Base-by-base conservation (phyloP, 1,140 invertebrate species). In the Heliconius congener region DNA sequence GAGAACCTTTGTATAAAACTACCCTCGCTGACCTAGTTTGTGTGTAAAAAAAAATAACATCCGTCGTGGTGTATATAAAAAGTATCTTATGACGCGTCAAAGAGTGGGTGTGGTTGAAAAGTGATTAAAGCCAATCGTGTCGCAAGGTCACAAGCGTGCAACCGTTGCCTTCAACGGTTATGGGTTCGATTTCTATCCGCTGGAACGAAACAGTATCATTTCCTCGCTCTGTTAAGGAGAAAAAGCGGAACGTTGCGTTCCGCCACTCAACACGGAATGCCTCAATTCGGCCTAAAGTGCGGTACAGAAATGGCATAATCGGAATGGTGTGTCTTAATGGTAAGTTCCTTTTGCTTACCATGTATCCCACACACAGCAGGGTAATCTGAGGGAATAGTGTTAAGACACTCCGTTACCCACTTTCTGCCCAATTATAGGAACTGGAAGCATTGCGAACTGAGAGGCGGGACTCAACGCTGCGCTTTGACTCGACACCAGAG, bases 61-160 rank as follows among this genome's bases (percentile, higher is more conserved):
- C 90, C 87, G 74, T 23, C 55, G 3, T 57, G 2, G n/a, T 23
- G n/a, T 23, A 57, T 57, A 46, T 46, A 3, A 4, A 46, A 46
- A 46, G 42, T 46, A 46, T 46, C 16, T 16, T 46, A 46, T 46
- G 3, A 46, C 13, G 13, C 42, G 42, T 16, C 42, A 46, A 46
- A 46, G 42, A 46, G 13, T 46, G 42, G 42, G 1, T 46, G 42
- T 16, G 13, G 34, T 6, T 37, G 34, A 46, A 46, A 16, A 46
- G 13, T 46, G 42, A 13, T 4, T 46, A 4, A 46, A 4, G 42
- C 42, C 19, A 18, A 16, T n/a, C 18, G 52, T 55, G 18, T 0
- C 5, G 19, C 18, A 18, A 4, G 16, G 0, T 3, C 16, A 19
- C 50, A 52, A 52, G 42, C 52, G 52, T 55, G 5, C 19, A 8